phyloP scores from a whole-genome alignment of 2,888 invertebrate species.

The Parnassius mnemosyne region DNA sequence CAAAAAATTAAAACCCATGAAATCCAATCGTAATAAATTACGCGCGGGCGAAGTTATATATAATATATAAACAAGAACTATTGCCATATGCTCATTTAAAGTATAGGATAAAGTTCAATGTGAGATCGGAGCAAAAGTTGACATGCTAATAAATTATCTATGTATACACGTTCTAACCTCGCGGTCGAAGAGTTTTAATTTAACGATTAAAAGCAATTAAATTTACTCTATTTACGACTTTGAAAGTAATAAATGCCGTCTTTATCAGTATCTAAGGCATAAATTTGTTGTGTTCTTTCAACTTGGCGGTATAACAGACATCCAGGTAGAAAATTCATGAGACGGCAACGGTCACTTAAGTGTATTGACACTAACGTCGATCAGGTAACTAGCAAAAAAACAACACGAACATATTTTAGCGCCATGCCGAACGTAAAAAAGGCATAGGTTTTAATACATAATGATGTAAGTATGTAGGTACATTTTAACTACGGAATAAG shows the following conservation, averaged over 20 bases:
- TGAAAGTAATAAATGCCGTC: slow-evolving; percentile 11
- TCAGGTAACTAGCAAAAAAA: slow-evolving; percentile 9
- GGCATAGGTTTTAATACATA: too few relatives aligned
- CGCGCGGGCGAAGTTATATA: too few relatives aligned
- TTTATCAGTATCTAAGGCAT: slow-evolving; percentile 18
- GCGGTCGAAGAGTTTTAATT: slow-evolving; percentile 16
- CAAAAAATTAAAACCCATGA: too few relatives aligned
- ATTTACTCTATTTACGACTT: slow-evolving; percentile 21
- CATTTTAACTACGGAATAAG: too few relatives aligned
- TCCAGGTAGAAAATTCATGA: slow-evolving; percentile 18
- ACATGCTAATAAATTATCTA: slow-evolving; percentile 17
- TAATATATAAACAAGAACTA: too few relatives aligned
- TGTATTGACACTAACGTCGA: slow-evolving; percentile 14
- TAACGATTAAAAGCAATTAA: slow-evolving; percentile 22
- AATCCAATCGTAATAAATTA: too few relatives aligned
- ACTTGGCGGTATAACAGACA: slow-evolving; percentile 14
- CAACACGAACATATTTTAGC: background rate
- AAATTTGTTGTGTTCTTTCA: slow-evolving; percentile 12
- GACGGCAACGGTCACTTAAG: slow-evolving; percentile 16
- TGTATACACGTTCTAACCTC: slow-evolving; percentile 13
- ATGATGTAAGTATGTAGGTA: too few relatives aligned
- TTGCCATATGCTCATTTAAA: too few relatives aligned
- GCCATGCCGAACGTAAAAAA: too few relatives aligned
- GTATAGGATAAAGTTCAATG: background rate
- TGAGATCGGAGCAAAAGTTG: slow-evolving; percentile 6